Conservation (phyloP, 2,797 vertebrate species). For the Psittacula echo region DNA sequence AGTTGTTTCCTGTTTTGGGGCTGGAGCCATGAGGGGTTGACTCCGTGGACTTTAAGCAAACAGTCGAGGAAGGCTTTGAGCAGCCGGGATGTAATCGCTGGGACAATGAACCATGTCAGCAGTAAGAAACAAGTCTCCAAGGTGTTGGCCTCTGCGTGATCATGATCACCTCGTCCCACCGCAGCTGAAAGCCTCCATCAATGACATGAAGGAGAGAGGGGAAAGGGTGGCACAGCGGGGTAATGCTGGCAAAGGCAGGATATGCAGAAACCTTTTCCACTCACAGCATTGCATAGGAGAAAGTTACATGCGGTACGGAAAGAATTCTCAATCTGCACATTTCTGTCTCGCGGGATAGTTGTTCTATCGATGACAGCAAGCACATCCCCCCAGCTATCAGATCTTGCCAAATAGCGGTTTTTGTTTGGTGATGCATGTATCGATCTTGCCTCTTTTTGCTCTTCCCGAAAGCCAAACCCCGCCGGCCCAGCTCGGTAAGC, state of each 20-base stretch:
- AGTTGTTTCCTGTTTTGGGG: not conserved
- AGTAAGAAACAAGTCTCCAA: not conserved
- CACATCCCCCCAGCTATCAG: not conserved
- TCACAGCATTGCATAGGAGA: not conserved
- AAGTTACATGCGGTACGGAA: not conserved
- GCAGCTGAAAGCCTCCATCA: not conserved
- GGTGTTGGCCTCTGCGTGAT: not conserved
- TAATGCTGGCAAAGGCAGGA: not conserved
- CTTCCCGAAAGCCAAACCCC: not conserved
- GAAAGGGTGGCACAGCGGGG: not conserved
- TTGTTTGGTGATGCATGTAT: not conserved
- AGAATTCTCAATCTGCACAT: rapidly evolving
- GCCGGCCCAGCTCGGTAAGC: not conserved
- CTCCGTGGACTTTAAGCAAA: not conserved
- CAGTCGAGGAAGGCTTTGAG: not conserved
- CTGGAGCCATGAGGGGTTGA: not conserved
- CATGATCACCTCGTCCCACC: not conserved
- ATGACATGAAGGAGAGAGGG: rapidly evolving
- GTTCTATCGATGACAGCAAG: not conserved
- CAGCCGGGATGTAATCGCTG: not conserved
- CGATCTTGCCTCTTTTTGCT: not conserved
- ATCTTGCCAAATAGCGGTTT: not conserved
- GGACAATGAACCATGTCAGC: not conserved
- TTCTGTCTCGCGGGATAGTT: not conserved
- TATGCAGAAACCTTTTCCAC: not conserved